Conservation (phyloP, 64 coral and sea anemone species). For the Porites lutea region DNA sequence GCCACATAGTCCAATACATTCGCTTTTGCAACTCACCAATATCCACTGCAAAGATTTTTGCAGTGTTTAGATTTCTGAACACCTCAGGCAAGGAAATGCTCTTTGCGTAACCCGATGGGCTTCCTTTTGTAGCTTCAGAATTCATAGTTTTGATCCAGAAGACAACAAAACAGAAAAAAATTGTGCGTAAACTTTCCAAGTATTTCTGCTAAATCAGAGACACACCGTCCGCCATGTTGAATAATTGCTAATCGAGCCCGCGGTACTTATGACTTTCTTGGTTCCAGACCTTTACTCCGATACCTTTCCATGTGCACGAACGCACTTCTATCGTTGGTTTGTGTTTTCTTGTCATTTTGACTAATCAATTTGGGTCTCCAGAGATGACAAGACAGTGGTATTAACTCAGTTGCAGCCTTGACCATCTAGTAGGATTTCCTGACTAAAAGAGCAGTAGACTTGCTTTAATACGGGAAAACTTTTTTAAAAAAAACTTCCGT, state of each 20-base stretch:
- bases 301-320: constrained; percentile 4
- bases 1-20: no score
- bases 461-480: no score
- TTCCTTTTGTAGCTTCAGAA: constrained; percentile 10
- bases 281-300: neutral
- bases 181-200: neutral
- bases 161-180: neutral
- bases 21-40: constrained; percentile 67
- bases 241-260: constrained; percentile 37
- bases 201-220: neutral
- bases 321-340: neutral
- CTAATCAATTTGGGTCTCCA: neutral
- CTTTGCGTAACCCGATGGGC: constrained; percentile 72
- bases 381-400: neutral
- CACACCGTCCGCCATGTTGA: constrained; percentile 59
- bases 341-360: neutral
- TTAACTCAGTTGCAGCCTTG: neutral
- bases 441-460: no score
- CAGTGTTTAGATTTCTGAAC: constrained; percentile 95
- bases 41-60: constrained; percentile 93
- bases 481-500: neutral
- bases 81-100: constrained; percentile 90
- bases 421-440: neutral
- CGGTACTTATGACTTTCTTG: neutral
- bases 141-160: constrained; percentile 18